phyloP scores from a whole-genome alignment of 2,888 invertebrate genomes.

The Altica lythri region DNA sequence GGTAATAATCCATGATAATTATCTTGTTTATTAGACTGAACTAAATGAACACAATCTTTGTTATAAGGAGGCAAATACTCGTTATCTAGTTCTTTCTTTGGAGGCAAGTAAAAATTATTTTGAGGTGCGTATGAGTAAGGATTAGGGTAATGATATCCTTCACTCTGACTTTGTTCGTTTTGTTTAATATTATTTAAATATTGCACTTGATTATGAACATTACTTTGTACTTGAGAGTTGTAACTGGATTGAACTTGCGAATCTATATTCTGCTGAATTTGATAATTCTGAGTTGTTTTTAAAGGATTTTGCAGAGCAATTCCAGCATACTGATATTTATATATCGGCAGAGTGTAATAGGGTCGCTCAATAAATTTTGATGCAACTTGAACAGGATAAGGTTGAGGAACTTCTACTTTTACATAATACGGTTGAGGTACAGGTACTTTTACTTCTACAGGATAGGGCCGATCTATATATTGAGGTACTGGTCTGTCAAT shows the following conservation, averaged over 20 bases:
- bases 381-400: constrained; percentile 20
- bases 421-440: constrained; percentile 37
- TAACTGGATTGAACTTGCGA: constrained; percentile 17
- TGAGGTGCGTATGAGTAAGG: constrained; percentile 41
- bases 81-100: constrained; percentile 35
- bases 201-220: no score
- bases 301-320: no score
- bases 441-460: constrained; percentile 38
- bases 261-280: constrained; percentile 4
- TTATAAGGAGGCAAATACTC: constrained; percentile 31
- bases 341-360: constrained; percentile 3
- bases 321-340: constrained; percentile 5
- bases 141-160: constrained; percentile 28
- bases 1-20: constrained; percentile 63
- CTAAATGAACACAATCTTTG: constrained; percentile 29
- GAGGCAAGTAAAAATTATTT: constrained; percentile 38
- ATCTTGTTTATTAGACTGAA: constrained; percentile 50
- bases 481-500: constrained; percentile 47
- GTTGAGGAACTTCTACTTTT: constrained; percentile 28
- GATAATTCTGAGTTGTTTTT: no score
- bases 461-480: constrained; percentile 41
- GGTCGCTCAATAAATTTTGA: constrained; percentile 12
- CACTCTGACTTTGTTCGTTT: constrained; percentile 20
- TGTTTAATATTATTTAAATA: constrained; percentile 11
- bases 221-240: neutral